These are phyloP conservation scores for Paracanthobrama guichenoti DNA, from an alignment of 2,113 vertebrate species.

Conservation along the genomic window DNA sequence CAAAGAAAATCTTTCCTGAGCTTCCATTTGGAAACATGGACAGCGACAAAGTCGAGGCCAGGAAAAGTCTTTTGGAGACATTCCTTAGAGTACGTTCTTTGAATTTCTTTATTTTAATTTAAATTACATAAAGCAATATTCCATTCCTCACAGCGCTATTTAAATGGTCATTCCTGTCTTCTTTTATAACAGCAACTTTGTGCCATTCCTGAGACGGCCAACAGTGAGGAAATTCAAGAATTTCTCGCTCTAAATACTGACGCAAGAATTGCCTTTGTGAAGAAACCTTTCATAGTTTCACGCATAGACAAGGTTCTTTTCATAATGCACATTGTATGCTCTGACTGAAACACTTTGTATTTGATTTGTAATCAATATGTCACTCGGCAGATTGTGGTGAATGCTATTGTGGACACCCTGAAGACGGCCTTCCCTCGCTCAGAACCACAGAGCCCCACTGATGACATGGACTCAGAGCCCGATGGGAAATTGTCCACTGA, in stretches of 20 bases:
- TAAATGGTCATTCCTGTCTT: not conserved
- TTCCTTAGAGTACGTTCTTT: constrained; percentile 84
- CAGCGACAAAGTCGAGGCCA: constrained; percentile 94
- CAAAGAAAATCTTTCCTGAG: constrained; percentile 97
- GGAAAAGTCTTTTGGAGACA: constrained; percentile 90
- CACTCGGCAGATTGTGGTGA: constrained; percentile 86
- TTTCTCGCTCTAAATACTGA: constrained; percentile 96
- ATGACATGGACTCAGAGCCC: constrained; percentile 83
- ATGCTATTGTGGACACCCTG: constrained; percentile 93
- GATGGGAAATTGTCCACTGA: constrained; percentile 81
- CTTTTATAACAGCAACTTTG: constrained; percentile 84
- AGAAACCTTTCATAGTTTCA: constrained; percentile 92
- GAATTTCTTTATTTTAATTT: not conserved
- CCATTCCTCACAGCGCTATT: not conserved
- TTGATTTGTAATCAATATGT: not conserved
- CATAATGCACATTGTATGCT: not conserved
- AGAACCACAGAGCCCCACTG: constrained; percentile 93
- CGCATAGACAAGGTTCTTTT: constrained; percentile 90
- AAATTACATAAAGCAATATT: not conserved
- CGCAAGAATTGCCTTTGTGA: constrained; percentile 93
- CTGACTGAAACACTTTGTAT: not conserved
- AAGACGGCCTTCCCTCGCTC: constrained; percentile 95
- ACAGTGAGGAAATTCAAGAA: constrained; percentile 94
- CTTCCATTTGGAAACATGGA: constrained; percentile 99
- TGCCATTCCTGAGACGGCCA: constrained; percentile 86